A percentile compares a stretch with the other conserved stretches of the same genome.
These are phyloP conservation scores for Fulmarus glacialis DNA, from an alignment of 2,113 vertebrate genomes.

Conservation along the genomic window DNA sequence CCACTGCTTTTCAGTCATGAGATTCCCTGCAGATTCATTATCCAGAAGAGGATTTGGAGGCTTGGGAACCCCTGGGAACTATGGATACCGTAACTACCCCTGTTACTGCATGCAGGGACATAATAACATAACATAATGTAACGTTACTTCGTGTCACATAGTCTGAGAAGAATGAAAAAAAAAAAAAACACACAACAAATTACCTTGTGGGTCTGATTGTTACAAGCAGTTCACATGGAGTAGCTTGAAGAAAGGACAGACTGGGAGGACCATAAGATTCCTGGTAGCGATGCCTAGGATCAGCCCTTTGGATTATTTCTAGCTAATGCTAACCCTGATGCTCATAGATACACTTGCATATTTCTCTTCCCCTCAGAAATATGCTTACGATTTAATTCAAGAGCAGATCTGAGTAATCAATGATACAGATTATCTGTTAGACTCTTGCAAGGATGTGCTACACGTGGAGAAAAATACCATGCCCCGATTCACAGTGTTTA, in stretches of 20 bases:
- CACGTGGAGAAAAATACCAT: background rate
- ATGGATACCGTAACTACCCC: background rate
- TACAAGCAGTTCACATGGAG: background rate
- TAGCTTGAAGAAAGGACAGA: background rate
- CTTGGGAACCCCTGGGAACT: background rate
- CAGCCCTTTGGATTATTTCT: background rate
- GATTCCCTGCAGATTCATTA: background rate
- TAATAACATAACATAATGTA: too few relatives aligned
- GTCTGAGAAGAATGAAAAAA: background rate
- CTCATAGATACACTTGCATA: accelerated
- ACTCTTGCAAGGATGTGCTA: background rate
- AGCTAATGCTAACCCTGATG: background rate
- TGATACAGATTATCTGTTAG: background rate
- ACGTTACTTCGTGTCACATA: background rate
- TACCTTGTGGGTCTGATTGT: background rate
- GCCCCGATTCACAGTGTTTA: background rate
- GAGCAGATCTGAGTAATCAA: background rate
- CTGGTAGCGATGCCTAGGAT: background rate
- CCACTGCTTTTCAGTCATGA: background rate
- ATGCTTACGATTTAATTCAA: background rate
- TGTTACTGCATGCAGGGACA: background rate
- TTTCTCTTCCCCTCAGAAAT: background rate
- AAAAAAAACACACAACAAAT: too few relatives aligned
- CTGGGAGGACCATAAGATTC: background rate
- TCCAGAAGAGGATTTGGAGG: background rate